A percentile compares a stretch with the other conserved stretches of the same genome.
Conservation (phyloP, 2,797 vertebrate species). For the Streptopelia turtur region DNA sequence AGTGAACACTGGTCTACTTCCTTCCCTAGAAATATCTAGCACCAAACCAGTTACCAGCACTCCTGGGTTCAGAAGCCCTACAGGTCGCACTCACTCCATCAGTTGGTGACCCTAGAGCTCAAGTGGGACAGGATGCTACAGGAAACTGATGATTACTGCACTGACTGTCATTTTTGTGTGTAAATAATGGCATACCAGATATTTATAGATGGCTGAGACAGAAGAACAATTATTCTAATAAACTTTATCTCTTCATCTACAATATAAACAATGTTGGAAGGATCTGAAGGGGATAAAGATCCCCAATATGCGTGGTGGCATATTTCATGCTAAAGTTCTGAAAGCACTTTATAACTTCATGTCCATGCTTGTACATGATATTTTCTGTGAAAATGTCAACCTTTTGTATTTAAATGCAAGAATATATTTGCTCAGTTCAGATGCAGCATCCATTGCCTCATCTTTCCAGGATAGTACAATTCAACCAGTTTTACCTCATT, state of each 20-base stretch:
- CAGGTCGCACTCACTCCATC: not conserved
- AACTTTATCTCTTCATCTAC: not conserved
- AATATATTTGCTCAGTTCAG: not conserved
- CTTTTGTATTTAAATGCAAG: not conserved
- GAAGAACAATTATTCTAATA: not conserved
- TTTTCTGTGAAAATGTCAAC: not conserved
- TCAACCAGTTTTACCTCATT: not conserved
- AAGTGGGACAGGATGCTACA: not conserved
- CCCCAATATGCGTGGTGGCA: not conserved
- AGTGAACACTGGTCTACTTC: rapidly evolving
- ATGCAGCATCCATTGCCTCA: not conserved
- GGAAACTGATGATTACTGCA: not conserved
- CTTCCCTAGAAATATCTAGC: not conserved
- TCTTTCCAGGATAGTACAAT: not conserved
- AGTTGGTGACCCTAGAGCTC: not conserved
- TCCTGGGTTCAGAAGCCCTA: not conserved
- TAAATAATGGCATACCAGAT: not conserved
- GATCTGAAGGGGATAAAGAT: not conserved
- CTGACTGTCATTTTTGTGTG: not conserved
- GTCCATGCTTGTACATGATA: not conserved
- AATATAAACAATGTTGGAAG: not conserved
- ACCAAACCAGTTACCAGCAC: not conserved
- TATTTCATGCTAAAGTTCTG: not conserved
- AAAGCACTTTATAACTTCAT: not conserved
- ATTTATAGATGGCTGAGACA: not conserved